A percentile compares a stretch with the other conserved stretches of the same genome.
These are phyloP conservation scores for honey bee (Apis mellifera) DNA, from an alignment of 1,140 invertebrate genomes.

Conservation along the genomic window DNA sequence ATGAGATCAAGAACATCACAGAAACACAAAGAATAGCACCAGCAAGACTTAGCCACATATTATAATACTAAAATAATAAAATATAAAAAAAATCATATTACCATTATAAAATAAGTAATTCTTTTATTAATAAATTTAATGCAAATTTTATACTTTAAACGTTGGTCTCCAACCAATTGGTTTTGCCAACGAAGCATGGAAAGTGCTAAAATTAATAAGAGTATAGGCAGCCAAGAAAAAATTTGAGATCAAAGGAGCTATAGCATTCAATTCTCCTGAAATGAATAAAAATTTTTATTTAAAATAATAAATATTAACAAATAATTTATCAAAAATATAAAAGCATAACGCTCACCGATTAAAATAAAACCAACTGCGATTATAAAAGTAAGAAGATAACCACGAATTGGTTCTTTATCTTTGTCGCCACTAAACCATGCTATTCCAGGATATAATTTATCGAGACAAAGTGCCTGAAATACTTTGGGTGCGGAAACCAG, in stretches of 20 bases:
- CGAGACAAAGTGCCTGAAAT: conserved; percentile 97
- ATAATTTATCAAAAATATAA: neutral
- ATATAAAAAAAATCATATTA: neutral
- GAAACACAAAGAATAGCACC: conserved; percentile 94
- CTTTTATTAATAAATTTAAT: neutral
- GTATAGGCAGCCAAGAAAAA: conserved; percentile 99
- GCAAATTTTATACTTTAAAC: conserved; percentile 86
- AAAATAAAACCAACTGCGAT: conserved; percentile 94
- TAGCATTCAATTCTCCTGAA: conserved; percentile 92
- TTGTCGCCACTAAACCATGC: conserved; percentile 96
- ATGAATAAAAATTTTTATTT: neutral
- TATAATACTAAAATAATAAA: conserved; percentile 90
- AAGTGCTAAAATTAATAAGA: conserved; percentile 98
- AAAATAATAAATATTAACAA: neutral
- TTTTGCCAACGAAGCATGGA: conserved; percentile 95
- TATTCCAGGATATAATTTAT: conserved; percentile 96
- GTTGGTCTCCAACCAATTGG: conserved; percentile 94
- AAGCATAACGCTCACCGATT: conserved; percentile 85
- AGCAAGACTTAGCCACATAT: conserved; percentile 96
- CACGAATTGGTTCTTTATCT: conserved; percentile 95
- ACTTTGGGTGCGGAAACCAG: conserved; percentile 97
- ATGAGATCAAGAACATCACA: conserved; percentile 98
- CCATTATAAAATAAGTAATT: neutral
- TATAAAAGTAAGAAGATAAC: conserved; percentile 94
- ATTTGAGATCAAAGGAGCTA: conserved; percentile 98